phyloP scores from a whole-genome alignment of 1,140 invertebrate genomes.

The Caenorhabditis tropicalis region DNA sequence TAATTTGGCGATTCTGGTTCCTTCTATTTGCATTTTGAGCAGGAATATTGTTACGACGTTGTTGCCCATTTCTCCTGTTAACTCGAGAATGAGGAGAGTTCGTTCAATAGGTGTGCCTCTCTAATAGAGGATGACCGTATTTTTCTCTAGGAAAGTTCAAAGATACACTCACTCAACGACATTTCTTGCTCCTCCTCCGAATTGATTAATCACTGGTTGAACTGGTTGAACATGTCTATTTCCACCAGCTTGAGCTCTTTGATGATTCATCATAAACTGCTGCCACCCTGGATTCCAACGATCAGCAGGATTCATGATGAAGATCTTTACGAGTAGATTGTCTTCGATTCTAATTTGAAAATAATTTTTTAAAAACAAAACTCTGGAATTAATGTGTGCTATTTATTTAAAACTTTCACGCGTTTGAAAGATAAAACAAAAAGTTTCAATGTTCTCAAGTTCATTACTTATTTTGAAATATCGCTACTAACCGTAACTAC shows the following conservation, averaged over 20 bases:
- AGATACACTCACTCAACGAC: neutral
- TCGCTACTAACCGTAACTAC: neutral
- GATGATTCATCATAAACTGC: constrained; percentile 6
- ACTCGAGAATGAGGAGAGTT: no score
- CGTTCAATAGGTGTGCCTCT: no score
- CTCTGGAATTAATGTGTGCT: no score
- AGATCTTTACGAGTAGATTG: neutral
- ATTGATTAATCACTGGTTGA: neutral
- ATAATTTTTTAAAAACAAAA: no score
- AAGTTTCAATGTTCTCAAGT: neutral
- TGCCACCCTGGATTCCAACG: constrained; percentile 13
- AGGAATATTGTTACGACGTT: neutral
- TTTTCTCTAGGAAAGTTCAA: neutral
- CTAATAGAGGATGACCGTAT: no score
- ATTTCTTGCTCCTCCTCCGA: neutral
- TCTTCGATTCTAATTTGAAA: neutral
- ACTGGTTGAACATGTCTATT: neutral
- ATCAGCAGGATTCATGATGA: neutral
- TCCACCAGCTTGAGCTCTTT: constrained; percentile 18
- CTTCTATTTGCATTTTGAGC: neutral
- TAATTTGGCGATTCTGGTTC: neutral
- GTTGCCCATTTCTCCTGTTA: neutral
- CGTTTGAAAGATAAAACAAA: neutral
- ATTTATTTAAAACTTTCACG: neutral
- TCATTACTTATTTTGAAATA: neutral